Evolutionary conservation across 2,113 vertebrate species (phyloP).

Genomic region (Tragelaphus strepsiceros): DNA sequence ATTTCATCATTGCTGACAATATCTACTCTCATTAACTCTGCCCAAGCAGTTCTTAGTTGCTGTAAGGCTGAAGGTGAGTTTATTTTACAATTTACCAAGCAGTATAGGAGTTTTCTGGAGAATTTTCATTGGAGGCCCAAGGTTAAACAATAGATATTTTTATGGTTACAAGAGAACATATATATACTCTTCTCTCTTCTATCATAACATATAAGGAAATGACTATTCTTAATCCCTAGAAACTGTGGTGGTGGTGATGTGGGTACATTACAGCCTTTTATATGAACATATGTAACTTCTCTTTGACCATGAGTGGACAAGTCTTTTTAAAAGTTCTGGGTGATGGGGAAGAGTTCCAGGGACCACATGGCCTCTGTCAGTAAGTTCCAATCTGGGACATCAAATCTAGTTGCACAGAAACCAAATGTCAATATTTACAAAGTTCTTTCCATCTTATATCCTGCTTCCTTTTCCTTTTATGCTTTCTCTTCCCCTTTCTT

Average conservation of each 20-base stretch:
- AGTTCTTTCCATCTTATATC: constrained; percentile 27
- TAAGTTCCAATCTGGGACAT: not conserved
- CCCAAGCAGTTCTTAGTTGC: not conserved
- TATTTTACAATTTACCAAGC: not conserved
- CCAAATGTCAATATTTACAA: constrained; percentile 39
- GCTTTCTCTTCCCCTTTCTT: not conserved
- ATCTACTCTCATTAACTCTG: not conserved
- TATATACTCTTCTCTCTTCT: not conserved
- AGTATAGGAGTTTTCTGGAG: not conserved
- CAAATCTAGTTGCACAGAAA: constrained; percentile 30
- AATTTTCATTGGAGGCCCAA: not conserved
- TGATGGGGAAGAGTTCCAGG: not conserved
- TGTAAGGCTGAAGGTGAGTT: not conserved
- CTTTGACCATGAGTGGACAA: not conserved
- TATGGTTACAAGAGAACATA: not conserved
- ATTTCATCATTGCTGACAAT: not conserved
- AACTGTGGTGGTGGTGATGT: not conserved
- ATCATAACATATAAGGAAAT: not conserved
- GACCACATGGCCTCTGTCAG: not conserved
- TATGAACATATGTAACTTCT: not conserved
- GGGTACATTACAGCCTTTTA: not conserved
- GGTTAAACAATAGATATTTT: constrained; percentile 7
- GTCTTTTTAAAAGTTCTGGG: not conserved
- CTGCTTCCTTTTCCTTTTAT: not conserved
- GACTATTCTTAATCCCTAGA: not conserved